Conservation (phyloP, 1,140 invertebrate species). For the Bradynema listronoti region DNA sequence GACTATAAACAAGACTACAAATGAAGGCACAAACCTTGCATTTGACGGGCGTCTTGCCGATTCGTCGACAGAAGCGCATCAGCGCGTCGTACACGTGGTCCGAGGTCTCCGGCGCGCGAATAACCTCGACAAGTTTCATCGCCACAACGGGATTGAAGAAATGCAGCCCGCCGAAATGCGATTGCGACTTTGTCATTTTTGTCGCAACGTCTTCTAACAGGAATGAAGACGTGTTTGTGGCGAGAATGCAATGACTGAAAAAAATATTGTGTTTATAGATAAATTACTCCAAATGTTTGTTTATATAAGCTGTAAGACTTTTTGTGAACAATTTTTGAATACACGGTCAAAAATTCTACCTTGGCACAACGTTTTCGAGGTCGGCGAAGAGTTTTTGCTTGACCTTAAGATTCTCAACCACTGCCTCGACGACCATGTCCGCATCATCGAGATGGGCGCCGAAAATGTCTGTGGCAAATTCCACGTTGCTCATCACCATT, state of each 20-base stretch:
- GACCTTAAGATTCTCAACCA: constrained; percentile 57
- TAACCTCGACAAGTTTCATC: constrained; percentile 72
- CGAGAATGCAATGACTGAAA: constrained; percentile 63
- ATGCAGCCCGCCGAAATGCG: constrained; percentile 72
- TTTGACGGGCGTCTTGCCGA: constrained; percentile 73
- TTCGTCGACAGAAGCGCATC: constrained; percentile 70
- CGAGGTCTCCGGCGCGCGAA: constrained; percentile 64
- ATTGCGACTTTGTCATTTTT: constrained; percentile 61
- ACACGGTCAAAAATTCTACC: constrained; percentile 9
- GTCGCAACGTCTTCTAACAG: constrained; percentile 72
- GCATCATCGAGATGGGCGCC: constrained; percentile 52
- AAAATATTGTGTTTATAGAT: not conserved
- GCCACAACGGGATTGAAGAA: constrained; percentile 86
- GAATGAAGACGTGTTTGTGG: constrained; percentile 81
- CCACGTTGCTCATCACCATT: constrained; percentile 69
- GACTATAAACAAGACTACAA: not conserved
- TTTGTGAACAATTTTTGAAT: too few species aligned
- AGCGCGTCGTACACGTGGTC: constrained; percentile 70
- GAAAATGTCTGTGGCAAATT: constrained; percentile 67
- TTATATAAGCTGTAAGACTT: too few species aligned
- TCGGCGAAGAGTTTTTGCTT: constrained; percentile 55
- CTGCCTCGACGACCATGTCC: constrained; percentile 57
- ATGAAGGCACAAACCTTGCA: constrained; percentile 60
- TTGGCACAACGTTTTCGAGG: constrained; percentile 40
- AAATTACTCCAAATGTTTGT: constrained; percentile 42